phyloP scores from a whole-genome alignment of 2,797 vertebrate species.

The Girardinus metallicus region DNA sequence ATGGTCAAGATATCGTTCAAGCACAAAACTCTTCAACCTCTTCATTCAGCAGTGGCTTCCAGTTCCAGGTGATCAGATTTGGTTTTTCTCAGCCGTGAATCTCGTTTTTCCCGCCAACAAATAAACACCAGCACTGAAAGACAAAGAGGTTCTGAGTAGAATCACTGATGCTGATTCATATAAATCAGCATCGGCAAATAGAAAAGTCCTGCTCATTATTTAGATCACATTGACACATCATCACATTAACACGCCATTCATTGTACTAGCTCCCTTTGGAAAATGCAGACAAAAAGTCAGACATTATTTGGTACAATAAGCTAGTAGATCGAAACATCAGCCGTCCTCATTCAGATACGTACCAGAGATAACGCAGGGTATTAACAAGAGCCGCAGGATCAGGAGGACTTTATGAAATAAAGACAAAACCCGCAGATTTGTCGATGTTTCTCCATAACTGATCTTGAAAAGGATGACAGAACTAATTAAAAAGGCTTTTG shows the following conservation, averaged over 20 bases:
- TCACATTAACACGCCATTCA: not conserved
- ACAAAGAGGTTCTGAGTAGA: no score
- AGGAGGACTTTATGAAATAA: not conserved
- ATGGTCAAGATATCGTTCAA: no score
- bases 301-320: not conserved
- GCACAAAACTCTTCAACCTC: no score
- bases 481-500: not conserved
- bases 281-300: not conserved
- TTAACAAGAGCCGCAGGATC: slow-evolving; percentile 5
- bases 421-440: not conserved
- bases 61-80: no score
- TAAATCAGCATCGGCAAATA: no score
- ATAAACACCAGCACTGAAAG: no score
- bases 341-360: not conserved
- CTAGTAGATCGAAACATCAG: not conserved
- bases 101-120: no score
- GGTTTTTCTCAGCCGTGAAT: no score
- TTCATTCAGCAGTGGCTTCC: no score
- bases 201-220: no score
- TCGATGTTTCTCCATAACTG: not conserved
- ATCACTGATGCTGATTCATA: no score
- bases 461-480: not conserved
- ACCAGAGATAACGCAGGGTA: not conserved
- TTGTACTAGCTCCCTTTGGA: no score
- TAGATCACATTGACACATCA: not conserved